Conservation (phyloP, 2,797 vertebrate genomes). For the Brachyrhaphis roseni region DNA sequence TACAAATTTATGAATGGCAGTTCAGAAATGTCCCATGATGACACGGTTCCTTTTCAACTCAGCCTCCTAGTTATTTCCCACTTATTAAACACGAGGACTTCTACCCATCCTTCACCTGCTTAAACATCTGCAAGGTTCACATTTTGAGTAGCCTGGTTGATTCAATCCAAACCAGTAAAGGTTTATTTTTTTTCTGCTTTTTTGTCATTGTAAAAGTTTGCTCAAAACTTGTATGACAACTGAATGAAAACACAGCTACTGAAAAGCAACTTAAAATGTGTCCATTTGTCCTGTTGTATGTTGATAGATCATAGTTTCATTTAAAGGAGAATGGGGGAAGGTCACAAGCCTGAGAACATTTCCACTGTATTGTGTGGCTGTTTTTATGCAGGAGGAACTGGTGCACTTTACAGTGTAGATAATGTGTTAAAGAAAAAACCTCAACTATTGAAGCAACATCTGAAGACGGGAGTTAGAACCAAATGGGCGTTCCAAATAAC, state of each 20-base stretch:
- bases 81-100: background rate
- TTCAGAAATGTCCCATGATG: background rate
- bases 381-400: background rate
- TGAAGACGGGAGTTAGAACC: background rate
- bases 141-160: no score
- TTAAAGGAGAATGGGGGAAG: background rate
- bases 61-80: background rate
- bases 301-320: background rate
- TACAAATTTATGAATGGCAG: background rate
- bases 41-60: background rate
- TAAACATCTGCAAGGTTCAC: background rate
- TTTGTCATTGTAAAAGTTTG: no score
- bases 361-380: background rate
- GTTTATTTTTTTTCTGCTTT: no score
- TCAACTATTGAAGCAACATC: background rate
- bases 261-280: background rate
- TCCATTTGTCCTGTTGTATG: background rate
- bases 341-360: background rate
- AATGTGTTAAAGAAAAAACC: background rate
- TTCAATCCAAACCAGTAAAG: no score
- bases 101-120: background rate
- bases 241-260: background rate
- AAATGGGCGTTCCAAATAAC: background rate
- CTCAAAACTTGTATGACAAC: no score
- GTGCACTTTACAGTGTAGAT: background rate